These are phyloP conservation scores for Campylorhamphus procurvoides DNA, from an alignment of 2,113 vertebrate genomes.

Conservation along the genomic window DNA sequence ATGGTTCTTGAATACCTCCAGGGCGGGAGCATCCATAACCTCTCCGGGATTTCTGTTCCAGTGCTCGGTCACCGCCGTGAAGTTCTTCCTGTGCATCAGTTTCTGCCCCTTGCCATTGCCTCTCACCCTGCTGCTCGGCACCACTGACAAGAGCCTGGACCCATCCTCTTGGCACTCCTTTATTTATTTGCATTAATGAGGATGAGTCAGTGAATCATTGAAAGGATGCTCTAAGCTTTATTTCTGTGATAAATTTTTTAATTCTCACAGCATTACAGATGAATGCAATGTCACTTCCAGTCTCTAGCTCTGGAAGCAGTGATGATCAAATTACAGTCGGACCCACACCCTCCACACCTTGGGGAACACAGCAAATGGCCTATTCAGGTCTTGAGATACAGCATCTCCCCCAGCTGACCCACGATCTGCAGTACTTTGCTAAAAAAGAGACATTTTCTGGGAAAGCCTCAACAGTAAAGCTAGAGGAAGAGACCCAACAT, in stretches of 20 bases:
- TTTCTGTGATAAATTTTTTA: not conserved
- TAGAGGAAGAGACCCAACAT: not conserved
- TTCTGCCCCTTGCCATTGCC: not conserved
- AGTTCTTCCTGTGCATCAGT: not conserved
- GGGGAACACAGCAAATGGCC: not conserved
- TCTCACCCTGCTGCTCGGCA: not conserved
- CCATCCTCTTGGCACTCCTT: not conserved
- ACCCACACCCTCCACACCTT: too few relatives aligned
- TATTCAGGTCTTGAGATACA: fast-evolving
- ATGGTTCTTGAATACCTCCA: not conserved
- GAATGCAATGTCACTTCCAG: not conserved
- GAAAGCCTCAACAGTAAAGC: not conserved
- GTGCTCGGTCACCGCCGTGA: not conserved
- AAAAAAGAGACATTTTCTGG: fast-evolving
- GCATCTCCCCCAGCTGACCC: not conserved
- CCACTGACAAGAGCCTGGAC: not conserved
- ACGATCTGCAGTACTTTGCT: fast-evolving
- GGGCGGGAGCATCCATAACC: not conserved
- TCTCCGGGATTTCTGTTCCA: not conserved
- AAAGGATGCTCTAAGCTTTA: not conserved
- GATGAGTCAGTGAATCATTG: not conserved
- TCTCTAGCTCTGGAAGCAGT: not conserved
- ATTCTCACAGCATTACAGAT: not conserved
- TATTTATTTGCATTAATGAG: not conserved
- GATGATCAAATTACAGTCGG: not conserved